Evolutionary conservation across 2,888 invertebrate species (phyloP), one percentile per base, ranked within the genome.

Genomic region (Aphidius colemani): DNA sequence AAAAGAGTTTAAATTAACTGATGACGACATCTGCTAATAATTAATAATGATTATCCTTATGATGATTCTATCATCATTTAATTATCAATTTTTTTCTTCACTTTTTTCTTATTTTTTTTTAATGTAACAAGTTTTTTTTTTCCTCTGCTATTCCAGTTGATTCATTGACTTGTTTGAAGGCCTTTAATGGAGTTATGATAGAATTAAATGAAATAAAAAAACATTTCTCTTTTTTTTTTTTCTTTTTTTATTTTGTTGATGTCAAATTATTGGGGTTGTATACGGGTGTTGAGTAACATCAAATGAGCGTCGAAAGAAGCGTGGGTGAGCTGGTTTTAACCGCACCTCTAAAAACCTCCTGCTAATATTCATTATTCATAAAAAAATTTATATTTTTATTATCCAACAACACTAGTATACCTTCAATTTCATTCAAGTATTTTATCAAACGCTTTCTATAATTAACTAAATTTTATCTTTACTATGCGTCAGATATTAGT

Each of bases 281-380:
- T 57, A 60, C 63, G 61, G 63, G 56, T 60, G 64, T 68, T 69
- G 68, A 67, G 67, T 66, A 69, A 69, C 67, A 62, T 57, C 39
- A 46, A 46, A 46, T 60, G 50, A 57, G 59, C 61, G 61, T 56
- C 59, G 45, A 60, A 65, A 40, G 65, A 67, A 72, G 74, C 76
- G 76, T 76, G 75, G 75, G 75, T 69, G 76, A 75, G 70, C 77
- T 71, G 75, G 77, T 76, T 77, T 45, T 63, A 72, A 67, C 74
- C 74, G 72, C 73, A 71, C 75, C 74, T 72, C 71, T 59, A 53
- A 63, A 64, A 40, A 41, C 44, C 41, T 57, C 64, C 49, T 66
- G 50, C 56, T 8, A 11, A n/a, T 18, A 44, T 18, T 9, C 10
- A 18, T 56, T 10, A 39, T 56, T 45, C 7, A 45, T n/a, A 45